These are phyloP conservation scores for Drosophila leonis DNA, from an alignment of 2,888 invertebrate species.

Conservation along the genomic window DNA sequence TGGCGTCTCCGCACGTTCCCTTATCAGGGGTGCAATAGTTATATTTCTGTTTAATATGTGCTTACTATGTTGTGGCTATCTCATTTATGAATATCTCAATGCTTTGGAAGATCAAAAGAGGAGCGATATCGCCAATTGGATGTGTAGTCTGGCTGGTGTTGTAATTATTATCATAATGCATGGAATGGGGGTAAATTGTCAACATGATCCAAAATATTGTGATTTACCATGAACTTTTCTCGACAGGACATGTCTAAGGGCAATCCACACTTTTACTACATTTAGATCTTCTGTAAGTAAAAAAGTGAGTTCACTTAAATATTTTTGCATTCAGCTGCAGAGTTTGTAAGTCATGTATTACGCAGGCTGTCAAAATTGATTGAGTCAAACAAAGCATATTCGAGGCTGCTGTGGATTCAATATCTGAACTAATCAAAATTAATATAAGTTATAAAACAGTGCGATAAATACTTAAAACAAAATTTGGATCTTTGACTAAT, in stretches of 20 bases:
- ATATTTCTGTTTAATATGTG: slow-evolving; percentile 47
- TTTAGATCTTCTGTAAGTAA: slow-evolving; percentile 24
- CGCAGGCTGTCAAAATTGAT: neutral
- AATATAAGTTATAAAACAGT: neutral
- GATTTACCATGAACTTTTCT: neutral
- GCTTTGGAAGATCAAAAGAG: slow-evolving; percentile 12
- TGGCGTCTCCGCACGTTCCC: accelerated
- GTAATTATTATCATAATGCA: slow-evolving; percentile 17
- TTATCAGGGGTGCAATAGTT: slow-evolving; percentile 1
- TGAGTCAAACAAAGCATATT: neutral
- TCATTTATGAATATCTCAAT: slow-evolving; percentile 24
- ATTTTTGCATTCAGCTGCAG: no score
- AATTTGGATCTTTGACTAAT: neutral
- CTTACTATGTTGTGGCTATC: slow-evolving; percentile 17
- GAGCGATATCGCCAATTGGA: neutral
- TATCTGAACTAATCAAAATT: neutral
- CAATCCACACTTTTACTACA: slow-evolving; percentile 61
- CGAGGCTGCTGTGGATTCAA: neutral
- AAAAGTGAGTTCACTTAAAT: neutral
- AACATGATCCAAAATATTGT: neutral
- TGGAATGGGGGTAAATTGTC: slow-evolving; percentile 41
- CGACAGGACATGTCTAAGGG: slow-evolving; percentile 53
- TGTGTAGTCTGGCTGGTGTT: neutral
- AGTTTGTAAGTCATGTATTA: neutral
- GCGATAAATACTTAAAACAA: neutral